Base-by-base conservation (phyloP, 1,140 invertebrate genomes). In the Bombus affinis region DNA sequence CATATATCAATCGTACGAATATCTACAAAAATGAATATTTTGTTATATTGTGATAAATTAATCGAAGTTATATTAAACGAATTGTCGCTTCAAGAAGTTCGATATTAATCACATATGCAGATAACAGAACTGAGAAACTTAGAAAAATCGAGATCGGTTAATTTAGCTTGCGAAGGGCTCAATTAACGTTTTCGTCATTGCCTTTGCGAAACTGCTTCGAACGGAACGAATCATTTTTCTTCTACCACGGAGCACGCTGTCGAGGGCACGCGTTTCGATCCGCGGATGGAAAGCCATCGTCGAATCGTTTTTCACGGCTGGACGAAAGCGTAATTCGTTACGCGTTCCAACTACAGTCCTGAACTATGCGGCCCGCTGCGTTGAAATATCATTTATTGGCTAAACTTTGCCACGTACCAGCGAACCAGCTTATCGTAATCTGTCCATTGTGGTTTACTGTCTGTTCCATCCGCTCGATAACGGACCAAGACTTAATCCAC, bases 381-480 rank as follows among this genome's bases (percentile, higher is more conserved):
- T 70, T 47, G 37, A 71, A 84, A 78, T 78, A 84, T 84, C 82
- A 78, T 84, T 84, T 78, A 71, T 84, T 66, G 74, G 62, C 65
- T 25, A 47, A 84, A 78, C 28, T 78, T 65, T 78, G 74, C 73
- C 68, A 39, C 68, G 39, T 28, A n/a, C 42, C 39, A 8, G 39
- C 47, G 70, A 65, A 42, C 28, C 53, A 59, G 74, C 66, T 84
- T 78, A 84, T 84, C 74, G 44, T 57, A 57, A 84, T 84, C 59
- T 70, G 59, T 47, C 35, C 44, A 78, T 78, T 84, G 62, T 32
- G 68, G 47, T 59, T 53, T n/a, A 72, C 47, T 59, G 32, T 35
- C 53, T 59, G 47, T 81, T 37, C 15, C 66, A 9, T 71, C 5
- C 44, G 66, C 28, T 57, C 68, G 44, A 72, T 57, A 78, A 44